Evolutionary conservation across 37 sponge, comb jelly and placozoan species (phyloP), one percentile per base, ranked within the genome.

Genomic region (Spongia lamella): DNA sequence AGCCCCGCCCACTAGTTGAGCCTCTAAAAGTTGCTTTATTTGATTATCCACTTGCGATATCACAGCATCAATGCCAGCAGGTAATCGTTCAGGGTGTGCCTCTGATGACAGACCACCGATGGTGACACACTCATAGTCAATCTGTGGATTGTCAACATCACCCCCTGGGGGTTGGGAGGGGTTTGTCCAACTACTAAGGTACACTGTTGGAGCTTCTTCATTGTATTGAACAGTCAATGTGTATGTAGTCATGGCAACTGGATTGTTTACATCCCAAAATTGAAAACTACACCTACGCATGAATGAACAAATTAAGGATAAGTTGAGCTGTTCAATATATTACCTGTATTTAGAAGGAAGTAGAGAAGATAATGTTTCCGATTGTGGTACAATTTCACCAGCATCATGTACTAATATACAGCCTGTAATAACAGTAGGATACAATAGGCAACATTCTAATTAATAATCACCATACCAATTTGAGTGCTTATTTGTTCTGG

Each of bases 261-360:
- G 91, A 33, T 53, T 13, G 0, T 14, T 35, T 16, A 73, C 50
- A 57, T 69, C 79, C 91, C 91, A 90, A 65, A 85, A 90, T 36
- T 72, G 62, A 52, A 68, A 43, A 27, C 49, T 21, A 43, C 51
- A 68, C 22, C 40, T 20, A 38, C 29, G 21, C 27, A 9, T 11
- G 24, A 9, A 17, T 60, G 21, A n/a, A 9, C 21, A 26, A 29
- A n/a, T 17, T 69, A 9, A 69, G 26, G 6, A 69, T 24, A 69
- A 25, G 7, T 13, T 13, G 6, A 69, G 7, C n/a, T n/a, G n/a
- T n/a, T n/a, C 47, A 43, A 5, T 5, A 9, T 9, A 43, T 16
- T 68, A 88, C 83, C 49, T 75, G 78, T 63, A 90, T 22, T 75
- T 65, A 70, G 84, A 60, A 3, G 90, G 90, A 1, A 90, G 36